Conservation (phyloP, 2,888 invertebrate species). For the Perizoma affinitatum region DNA sequence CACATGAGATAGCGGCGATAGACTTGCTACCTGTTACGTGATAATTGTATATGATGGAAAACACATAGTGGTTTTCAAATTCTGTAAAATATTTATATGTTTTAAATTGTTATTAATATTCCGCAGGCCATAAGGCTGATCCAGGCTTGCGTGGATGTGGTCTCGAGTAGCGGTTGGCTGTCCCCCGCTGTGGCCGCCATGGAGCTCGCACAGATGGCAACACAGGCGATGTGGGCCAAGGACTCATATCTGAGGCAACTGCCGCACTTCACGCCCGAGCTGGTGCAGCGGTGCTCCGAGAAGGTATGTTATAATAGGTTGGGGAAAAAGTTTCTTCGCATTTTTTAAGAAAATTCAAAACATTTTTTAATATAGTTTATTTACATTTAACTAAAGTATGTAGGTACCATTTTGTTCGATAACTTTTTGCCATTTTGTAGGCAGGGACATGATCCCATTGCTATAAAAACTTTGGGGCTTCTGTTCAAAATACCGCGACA, state of each 20-base stretch:
- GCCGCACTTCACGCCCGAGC: conserved; percentile 96
- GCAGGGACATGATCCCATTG: too few relatives aligned
- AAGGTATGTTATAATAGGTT: conserved; percentile 86
- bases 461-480: too few relatives aligned
- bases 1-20: conserved; percentile 68
- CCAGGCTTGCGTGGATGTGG: conserved; percentile 97
- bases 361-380: too few relatives aligned
- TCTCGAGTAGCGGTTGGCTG: conserved; percentile 97
- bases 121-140: conserved; percentile 90
- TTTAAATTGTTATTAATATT: neutral
- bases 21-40: too few relatives aligned
- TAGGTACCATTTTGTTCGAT: too few relatives aligned
- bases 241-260: conserved; percentile 98
- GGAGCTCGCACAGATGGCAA: conserved; percentile 99
- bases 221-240: conserved; percentile 99
- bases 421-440: too few relatives aligned
- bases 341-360: too few relatives aligned
- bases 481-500: too few relatives aligned
- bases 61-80: too few relatives aligned
- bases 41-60: too few relatives aligned
- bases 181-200: conserved; percentile 99
- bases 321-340: too few relatives aligned
- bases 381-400: too few relatives aligned
- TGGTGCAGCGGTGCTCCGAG: conserved; percentile 95
- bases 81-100: neutral